Evolutionary conservation across 1,140 invertebrate genomes (phyloP).

Genomic region (Drosophila pachea): DNA sequence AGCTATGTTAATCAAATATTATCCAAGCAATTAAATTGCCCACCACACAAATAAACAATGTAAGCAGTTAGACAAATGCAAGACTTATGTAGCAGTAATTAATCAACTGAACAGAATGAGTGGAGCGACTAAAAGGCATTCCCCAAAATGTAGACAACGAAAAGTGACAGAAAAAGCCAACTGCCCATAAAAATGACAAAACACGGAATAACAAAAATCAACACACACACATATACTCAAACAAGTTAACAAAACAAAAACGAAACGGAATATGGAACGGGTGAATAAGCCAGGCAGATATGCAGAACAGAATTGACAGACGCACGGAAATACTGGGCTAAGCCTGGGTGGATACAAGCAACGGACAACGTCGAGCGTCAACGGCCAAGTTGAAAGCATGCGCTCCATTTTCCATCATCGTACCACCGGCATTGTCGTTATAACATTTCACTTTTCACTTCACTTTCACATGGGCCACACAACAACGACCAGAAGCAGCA

Average conservation of each 20-base stretch:
- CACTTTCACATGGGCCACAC: slow-evolving; percentile 71
- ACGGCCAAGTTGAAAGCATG: slow-evolving; percentile 43
- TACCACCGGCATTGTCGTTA: slow-evolving; percentile 57
- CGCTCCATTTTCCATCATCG: slow-evolving; percentile 47
- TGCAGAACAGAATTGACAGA: slow-evolving; percentile 20
- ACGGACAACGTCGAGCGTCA: slow-evolving; percentile 35
- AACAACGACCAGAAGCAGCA: slow-evolving; percentile 41
- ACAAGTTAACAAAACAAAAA: slow-evolving; percentile 42
- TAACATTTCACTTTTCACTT: slow-evolving; percentile 78
- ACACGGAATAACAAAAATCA: slow-evolving; percentile 23
- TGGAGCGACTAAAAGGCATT: slow-evolving; percentile 10
- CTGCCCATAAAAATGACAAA: slow-evolving; percentile 52
- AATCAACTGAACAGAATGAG: slow-evolving; percentile 39
- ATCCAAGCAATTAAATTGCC: slow-evolving; percentile 37
- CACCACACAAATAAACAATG: slow-evolving; percentile 11
- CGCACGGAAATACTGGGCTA: slow-evolving; percentile 54
- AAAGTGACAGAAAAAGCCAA: slow-evolving; percentile 46
- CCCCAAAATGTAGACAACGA: slow-evolving; percentile 37
- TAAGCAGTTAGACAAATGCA: slow-evolving; percentile 34
- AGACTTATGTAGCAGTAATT: slow-evolving; percentile 42
- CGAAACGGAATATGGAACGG: slow-evolving; percentile 27
- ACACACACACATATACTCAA: slow-evolving; percentile 2
- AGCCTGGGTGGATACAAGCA: slow-evolving; percentile 27
- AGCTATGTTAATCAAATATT: slow-evolving; percentile 41
- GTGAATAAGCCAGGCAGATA: slow-evolving; percentile 1